Evolutionary conservation across 2,888 invertebrate species (phyloP).

Genomic region (Cancer borealis): DNA sequence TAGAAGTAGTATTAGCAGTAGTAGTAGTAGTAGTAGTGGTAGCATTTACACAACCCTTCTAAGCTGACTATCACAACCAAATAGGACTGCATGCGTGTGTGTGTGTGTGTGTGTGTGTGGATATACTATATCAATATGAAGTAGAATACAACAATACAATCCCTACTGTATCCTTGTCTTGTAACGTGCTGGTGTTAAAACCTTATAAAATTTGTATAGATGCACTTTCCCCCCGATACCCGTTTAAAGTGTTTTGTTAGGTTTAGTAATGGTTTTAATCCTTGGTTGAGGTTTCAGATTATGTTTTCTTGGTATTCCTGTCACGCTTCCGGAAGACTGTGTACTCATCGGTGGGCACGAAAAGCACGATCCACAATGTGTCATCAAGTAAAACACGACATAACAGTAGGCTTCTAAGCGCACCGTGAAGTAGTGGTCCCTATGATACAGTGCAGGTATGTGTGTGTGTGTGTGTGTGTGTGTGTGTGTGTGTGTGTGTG

Average conservation of each 20-base stretch:
- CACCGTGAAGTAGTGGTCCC: conserved; percentile 2
- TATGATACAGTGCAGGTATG: neutral
- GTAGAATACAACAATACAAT: neutral
- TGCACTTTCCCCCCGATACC: neutral
- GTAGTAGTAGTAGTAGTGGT: neutral
- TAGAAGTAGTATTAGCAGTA: neutral
- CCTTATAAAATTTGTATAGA: neutral
- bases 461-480: conserved; percentile 32
- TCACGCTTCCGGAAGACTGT: neutral
- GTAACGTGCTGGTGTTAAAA: neutral
- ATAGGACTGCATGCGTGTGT: neutral
- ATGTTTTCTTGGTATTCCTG: neutral
- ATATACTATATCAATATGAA: neutral
- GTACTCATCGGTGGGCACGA: neutral
- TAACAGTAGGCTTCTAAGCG: neutral
- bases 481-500: neutral
- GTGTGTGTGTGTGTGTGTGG: neutral
- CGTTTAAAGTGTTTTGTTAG: neutral
- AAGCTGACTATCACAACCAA: conserved; percentile 13
- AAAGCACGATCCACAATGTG: neutral
- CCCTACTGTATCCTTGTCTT: neutral
- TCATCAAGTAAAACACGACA: neutral
- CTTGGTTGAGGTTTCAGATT: neutral
- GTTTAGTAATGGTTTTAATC: neutral
- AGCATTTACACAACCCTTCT: neutral